Conservation (phyloP, 2,113 vertebrate species). For the Numenius arquata region DNA sequence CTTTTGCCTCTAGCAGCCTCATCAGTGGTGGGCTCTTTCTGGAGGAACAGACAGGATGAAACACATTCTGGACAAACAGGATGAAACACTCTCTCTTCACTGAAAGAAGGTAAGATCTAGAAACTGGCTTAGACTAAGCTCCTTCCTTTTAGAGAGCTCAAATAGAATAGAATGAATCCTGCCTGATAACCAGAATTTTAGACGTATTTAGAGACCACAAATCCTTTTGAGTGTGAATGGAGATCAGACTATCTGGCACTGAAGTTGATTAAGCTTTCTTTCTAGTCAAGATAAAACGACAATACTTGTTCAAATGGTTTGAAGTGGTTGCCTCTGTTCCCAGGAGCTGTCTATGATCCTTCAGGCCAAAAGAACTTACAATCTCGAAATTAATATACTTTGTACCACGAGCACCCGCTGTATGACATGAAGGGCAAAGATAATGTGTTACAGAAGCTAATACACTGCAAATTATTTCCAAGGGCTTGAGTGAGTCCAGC, state of each 20-base stretch:
- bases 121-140: neutral
- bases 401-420: neutral
- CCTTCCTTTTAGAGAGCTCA: neutral
- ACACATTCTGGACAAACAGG: neutral
- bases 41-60: neutral
- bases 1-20: neutral
- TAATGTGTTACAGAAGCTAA: neutral
- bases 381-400: slow-evolving; percentile 19
- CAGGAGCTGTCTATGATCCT: neutral
- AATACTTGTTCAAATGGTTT: slow-evolving; percentile 27
- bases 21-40: neutral
- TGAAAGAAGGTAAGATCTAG: neutral
- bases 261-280: slow-evolving; percentile 57
- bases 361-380: slow-evolving; percentile 32
- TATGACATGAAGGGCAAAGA: neutral
- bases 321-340: slow-evolving; percentile 20
- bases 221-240: neutral
- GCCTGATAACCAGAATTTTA: neutral
- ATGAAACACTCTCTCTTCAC: neutral
- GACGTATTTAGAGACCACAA: neutral
- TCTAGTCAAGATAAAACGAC: slow-evolving; percentile 35
- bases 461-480: neutral
- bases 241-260: neutral
- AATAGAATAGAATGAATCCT: neutral
- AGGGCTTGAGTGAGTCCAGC: neutral